Evolutionary conservation across 1,140 invertebrate species (phyloP).

Genomic region (Eupeodes corollae): DNA sequence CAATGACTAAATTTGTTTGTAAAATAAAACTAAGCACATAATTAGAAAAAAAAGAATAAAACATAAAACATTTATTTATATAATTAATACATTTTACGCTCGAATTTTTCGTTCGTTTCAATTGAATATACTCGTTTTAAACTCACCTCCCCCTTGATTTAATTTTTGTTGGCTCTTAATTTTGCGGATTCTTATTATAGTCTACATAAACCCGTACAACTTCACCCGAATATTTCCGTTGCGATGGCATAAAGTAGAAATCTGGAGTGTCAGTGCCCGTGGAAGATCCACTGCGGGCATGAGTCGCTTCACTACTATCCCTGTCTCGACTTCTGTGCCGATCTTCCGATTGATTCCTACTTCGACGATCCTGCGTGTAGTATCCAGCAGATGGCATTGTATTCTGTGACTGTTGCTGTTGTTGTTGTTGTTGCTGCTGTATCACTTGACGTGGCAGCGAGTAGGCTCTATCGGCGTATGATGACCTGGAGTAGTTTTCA

Average conservation of each 20-base stretch:
- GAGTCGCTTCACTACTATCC: background rate
- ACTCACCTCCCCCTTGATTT: too few species aligned
- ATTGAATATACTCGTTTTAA: too few species aligned
- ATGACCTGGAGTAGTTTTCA: slow-evolving; percentile 33
- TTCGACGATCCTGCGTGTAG: slow-evolving; percentile 35
- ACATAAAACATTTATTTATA: too few species aligned
- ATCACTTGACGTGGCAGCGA: slow-evolving; percentile 30
- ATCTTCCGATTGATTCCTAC: slow-evolving; percentile 12
- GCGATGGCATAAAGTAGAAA: slow-evolving; percentile 92
- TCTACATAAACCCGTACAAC: slow-evolving; percentile 84
- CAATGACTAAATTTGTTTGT: too few species aligned
- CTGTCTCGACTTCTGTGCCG: slow-evolving; percentile 35
- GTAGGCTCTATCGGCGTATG: slow-evolving; percentile 33
- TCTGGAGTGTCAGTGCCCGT: slow-evolving; percentile 53
- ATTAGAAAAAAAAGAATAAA: too few species aligned
- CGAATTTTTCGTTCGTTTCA: too few species aligned
- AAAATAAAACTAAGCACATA: too few species aligned
- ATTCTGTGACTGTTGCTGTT: slow-evolving; percentile 15
- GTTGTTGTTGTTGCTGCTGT: slow-evolving; percentile 21
- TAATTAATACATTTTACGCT: too few species aligned
- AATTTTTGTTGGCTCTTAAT: slow-evolving; percentile 39
- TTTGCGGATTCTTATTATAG: slow-evolving; percentile 51
- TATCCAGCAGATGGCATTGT: slow-evolving; percentile 39
- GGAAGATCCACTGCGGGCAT: slow-evolving; percentile 22
- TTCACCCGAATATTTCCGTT: slow-evolving; percentile 84